Evolutionary conservation across 1,140 invertebrate genomes (phyloP), one percentile per base, ranked within the genome.

Genomic region (Pygmarrhopalites habei): DNA sequence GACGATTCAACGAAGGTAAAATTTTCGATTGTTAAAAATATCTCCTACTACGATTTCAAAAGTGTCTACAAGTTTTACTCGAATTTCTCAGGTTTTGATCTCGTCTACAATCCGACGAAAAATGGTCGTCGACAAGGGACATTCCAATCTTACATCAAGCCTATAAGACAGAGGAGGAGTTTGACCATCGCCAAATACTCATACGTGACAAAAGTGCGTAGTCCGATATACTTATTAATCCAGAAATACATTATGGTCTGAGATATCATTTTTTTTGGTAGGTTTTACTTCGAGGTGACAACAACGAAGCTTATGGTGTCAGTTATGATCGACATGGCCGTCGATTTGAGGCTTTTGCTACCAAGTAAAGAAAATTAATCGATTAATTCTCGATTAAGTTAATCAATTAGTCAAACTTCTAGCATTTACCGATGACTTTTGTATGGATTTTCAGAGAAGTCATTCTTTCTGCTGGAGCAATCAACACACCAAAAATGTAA

Each of bases 101-200:
- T 7, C 15, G 15, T 35, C 15, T 35, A 35, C 15, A 7, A 35
- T 15, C 32, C 32, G 5, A 60, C 58, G 2, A 63, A 58, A 49
- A 28, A 30, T n/a, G 65, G 65, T 21, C 32, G 53, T 15, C 57
- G 65, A 30, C 57, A 63, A 47, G 65, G 46, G 2, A 49, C 53
- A 0, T 67, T 60, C 28, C 25, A 53, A 43, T 30, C 65, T 25
- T 67, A 57, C 26, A 63, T 67, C n/a, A 61, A 64, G 43, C 57
- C 65, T 19, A 57, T 30, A 4, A 29, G 61, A 39, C 26, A 35
- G 23, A 39, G 61, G 12, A 7, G 30, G 0, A 59, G 26, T 29
- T 41, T 67, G 15, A 62, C 58, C 17, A 57, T 67, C 49, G 47
- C 49, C 19, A 67, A 67, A 57, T 67, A 60, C 46, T 56, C 65